Conservation (phyloP, 2,888 invertebrate genomes). For the Tridacna crocea region DNA sequence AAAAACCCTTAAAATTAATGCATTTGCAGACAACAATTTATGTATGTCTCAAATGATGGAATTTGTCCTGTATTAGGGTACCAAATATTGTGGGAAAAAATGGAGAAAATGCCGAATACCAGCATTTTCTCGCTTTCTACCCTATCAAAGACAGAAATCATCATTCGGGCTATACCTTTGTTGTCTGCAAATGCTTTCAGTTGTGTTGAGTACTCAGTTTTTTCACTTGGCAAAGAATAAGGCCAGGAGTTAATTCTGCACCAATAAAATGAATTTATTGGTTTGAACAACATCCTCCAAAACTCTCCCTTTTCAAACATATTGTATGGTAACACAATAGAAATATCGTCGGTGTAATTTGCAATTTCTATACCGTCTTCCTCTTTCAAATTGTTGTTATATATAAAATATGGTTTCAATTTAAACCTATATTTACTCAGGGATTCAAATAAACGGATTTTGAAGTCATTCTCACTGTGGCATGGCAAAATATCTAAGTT, state of each 20-base stretch:
- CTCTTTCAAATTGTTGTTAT: not conserved
- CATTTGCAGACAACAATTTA: too few relatives aligned
- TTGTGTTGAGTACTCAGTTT: too few relatives aligned
- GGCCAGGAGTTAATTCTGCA: too few relatives aligned
- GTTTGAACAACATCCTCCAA: too few relatives aligned
- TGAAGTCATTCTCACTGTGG: not conserved
- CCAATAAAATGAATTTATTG: too few relatives aligned
- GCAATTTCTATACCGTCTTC: not conserved
- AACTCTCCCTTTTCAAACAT: slow-evolving; percentile 25
- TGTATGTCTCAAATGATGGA: not conserved
- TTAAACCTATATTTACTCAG: not conserved
- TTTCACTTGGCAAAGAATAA: too few relatives aligned
- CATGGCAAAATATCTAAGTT: not conserved
- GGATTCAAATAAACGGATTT: not conserved
- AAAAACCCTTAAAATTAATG: too few relatives aligned
- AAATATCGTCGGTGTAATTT: slow-evolving; percentile 12
- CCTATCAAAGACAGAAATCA: too few relatives aligned
- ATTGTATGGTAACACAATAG: not conserved
- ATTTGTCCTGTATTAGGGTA: not conserved
- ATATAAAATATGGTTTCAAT: not conserved
- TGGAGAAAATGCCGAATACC: not conserved
- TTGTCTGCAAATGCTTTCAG: too few relatives aligned
- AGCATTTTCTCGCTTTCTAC: not conserved
- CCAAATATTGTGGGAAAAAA: not conserved
- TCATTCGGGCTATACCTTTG: too few relatives aligned